Evolutionary conservation across 2,888 invertebrate genomes (phyloP).

Genomic region (Orthosia gothica): DNA sequence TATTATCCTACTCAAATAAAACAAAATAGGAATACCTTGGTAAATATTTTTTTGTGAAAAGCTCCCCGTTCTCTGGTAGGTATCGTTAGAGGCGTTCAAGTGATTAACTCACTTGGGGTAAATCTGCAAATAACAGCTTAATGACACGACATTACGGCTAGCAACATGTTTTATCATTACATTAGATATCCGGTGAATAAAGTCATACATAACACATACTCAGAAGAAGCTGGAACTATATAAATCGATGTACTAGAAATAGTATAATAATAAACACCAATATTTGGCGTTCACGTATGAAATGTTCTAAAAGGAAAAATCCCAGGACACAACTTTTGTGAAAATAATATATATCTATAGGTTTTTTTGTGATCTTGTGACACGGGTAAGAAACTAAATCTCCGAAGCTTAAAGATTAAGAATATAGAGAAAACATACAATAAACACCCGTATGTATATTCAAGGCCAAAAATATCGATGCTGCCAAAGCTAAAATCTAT

Average conservation of each 20-base stretch:
- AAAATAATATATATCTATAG: not conserved
- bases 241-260: constrained; percentile 20
- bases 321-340: not conserved
- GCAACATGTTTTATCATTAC: not conserved
- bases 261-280: constrained; percentile 17
- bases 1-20: no score
- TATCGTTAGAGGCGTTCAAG: not conserved
- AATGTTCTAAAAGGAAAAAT: constrained; percentile 21
- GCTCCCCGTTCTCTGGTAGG: not conserved
- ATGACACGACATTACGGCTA: not conserved
- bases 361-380: no score
- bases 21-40: no score
- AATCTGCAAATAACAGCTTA: constrained; percentile 19
- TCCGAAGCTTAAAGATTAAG: no score
- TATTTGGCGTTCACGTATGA: constrained; percentile 8
- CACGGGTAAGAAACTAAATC: no score
- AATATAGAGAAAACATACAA: no score
- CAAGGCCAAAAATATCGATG: not conserved
- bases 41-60: not conserved
- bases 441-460: not conserved
- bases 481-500: not conserved
- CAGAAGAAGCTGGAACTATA: not conserved
- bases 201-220: no score
- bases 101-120: not conserved
- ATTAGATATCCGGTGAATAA: not conserved